Conservation (phyloP, 2,797 vertebrate genomes). For the Salarias fasciatus region DNA sequence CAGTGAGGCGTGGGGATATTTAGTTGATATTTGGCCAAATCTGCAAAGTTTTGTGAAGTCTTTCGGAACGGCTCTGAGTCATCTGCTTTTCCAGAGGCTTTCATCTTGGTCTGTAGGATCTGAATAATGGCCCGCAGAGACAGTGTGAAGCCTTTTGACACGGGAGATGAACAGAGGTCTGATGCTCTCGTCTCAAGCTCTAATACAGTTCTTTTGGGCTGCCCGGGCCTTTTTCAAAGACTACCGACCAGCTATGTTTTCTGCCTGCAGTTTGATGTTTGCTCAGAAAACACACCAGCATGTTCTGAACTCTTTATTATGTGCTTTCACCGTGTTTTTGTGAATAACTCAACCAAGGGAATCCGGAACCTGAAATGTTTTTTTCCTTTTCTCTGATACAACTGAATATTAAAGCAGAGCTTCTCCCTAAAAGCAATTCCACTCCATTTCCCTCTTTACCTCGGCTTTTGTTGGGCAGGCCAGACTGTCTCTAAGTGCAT, state of each 20-base stretch:
- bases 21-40: slow-evolving; percentile 49
- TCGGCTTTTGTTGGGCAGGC: slow-evolving; percentile 56
- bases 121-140: slow-evolving; percentile 57
- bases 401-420: slow-evolving; percentile 57
- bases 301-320: slow-evolving; percentile 44
- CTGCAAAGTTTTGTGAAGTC: slow-evolving; percentile 41
- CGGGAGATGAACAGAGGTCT: slow-evolving; percentile 36
- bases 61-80: slow-evolving; percentile 33
- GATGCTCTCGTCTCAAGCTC: slow-evolving; percentile 11
- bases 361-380: slow-evolving; percentile 27
- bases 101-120: slow-evolving; percentile 54
- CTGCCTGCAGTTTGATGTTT: slow-evolving; percentile 55
- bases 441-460: slow-evolving; percentile 54
- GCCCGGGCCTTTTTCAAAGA: slow-evolving; percentile 30
- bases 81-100: slow-evolving; percentile 46
- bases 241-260: slow-evolving; percentile 37
- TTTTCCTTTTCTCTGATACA: slow-evolving; percentile 26
- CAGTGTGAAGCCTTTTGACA: slow-evolving; percentile 42
- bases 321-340: slow-evolving; percentile 40
- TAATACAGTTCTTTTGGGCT: slow-evolving; percentile 25
- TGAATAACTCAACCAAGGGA: slow-evolving; percentile 34
- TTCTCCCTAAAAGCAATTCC: slow-evolving; percentile 62
- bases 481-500: slow-evolving; percentile 63
- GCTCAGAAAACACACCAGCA: slow-evolving; percentile 39
- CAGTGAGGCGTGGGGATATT: slow-evolving; percentile 3